phyloP scores from a whole-genome alignment of 2,797 vertebrate species.

The Aulostomus chinensis region DNA sequence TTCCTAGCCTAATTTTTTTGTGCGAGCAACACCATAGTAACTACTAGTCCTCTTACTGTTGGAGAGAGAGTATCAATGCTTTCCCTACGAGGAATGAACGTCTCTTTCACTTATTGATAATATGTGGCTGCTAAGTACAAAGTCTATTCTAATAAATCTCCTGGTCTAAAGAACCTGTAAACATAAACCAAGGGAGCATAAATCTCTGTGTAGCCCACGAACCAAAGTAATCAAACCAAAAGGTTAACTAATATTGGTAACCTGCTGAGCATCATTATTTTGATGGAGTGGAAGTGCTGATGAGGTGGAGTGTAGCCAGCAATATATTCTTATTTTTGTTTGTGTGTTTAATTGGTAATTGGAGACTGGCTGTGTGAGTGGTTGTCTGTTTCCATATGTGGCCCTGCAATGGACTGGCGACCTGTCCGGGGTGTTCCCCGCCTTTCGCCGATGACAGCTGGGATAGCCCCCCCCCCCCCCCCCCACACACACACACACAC shows the following conservation, averaged over 20 bases:
- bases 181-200: constrained; percentile 43
- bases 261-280: constrained; percentile 29
- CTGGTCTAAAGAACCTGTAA: constrained; percentile 23
- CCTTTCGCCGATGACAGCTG: not conserved
- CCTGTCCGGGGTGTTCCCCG: not conserved
- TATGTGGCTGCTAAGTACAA: constrained; percentile 16
- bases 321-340: not conserved
- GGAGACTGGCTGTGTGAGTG: no score
- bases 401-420: not conserved
- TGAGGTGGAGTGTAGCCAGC: not conserved
- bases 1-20: no score
- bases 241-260: constrained; percentile 63
- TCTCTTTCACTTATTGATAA: constrained; percentile 39
- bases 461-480: not conserved
- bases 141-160: constrained; percentile 48
- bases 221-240: constrained; percentile 59
- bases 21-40: no score
- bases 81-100: constrained; percentile 7
- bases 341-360: not conserved
- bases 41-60: no score
- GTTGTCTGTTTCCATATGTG: not conserved
- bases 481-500: not conserved
- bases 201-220: constrained; percentile 39
- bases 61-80: no score
- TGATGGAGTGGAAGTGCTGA: constrained; percentile 4